phyloP scores from a whole-genome alignment of 2,888 invertebrate genomes.

The Drosophila robusta region DNA sequence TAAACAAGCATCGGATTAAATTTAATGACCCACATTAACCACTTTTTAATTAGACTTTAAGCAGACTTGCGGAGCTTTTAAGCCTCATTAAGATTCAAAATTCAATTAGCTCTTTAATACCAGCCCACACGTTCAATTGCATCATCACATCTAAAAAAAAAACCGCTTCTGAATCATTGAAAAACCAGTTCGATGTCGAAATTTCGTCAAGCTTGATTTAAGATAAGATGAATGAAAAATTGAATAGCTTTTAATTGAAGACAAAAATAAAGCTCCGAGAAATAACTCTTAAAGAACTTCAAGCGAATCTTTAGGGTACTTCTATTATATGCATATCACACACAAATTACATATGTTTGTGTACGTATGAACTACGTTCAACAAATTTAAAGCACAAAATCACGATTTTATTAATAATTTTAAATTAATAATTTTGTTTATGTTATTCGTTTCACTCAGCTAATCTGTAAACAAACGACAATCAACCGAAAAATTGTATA shows the following conservation, averaged over 20 bases:
- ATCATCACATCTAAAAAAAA: constrained; percentile 14
- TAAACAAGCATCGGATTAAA: neutral
- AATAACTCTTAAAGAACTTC: neutral
- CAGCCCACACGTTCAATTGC: constrained; percentile 22
- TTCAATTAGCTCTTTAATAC: constrained; percentile 9
- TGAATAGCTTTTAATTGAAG: neutral
- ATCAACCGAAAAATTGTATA: constrained; percentile 5
- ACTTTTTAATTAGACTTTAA: constrained; percentile 1
- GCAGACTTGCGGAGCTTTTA: neutral
- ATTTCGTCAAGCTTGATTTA: neutral
- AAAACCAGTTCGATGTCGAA: constrained; percentile 22
- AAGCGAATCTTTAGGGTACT: no score
- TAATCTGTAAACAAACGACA: constrained; percentile 5
- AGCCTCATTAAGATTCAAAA: constrained; percentile 10
- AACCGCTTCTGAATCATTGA: constrained; percentile 6
- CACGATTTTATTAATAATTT: no score
- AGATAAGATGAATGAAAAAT: neutral
- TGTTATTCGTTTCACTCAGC: no score
- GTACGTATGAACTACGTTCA: no score
- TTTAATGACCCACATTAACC: neutral
- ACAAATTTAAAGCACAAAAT: neutral
- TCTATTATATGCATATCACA: no score
- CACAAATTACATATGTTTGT: no score
- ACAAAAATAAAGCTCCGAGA: neutral
- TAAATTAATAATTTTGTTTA: no score